phyloP scores from a whole-genome alignment of 2,113 vertebrate genomes.

The Sinocyclocheilus anophthalmus region DNA sequence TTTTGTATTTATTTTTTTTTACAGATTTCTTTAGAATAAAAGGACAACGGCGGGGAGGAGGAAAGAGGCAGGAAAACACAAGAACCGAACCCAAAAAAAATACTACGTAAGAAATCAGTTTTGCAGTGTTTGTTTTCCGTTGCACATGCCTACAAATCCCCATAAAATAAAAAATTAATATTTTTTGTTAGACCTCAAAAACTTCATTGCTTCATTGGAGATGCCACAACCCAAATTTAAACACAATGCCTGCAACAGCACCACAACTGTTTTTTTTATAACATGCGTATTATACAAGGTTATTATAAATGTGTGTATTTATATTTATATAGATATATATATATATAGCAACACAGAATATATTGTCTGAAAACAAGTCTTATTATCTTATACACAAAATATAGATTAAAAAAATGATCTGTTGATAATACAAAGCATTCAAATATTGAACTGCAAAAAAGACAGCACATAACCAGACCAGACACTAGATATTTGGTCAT shows the following conservation, averaged over 20 bases:
- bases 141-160: too few species aligned
- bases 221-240: not conserved
- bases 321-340: too few species aligned
- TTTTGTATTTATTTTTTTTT: too few species aligned
- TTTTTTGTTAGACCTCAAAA: too few species aligned
- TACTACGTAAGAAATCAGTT: not conserved
- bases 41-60: too few species aligned
- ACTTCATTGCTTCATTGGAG: not conserved
- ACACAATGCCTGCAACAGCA: not conserved
- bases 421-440: not conserved
- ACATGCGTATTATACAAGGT: not conserved
- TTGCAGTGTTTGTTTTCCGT: too few species aligned
- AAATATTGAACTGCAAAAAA: not conserved
- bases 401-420: not conserved
- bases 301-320: too few species aligned
- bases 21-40: too few species aligned
- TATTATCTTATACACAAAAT: not conserved
- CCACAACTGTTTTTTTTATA: not conserved
- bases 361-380: not conserved
- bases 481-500: not conserved
- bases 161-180: too few species aligned
- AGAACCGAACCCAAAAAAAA: too few species aligned
- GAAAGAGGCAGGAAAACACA: too few species aligned
- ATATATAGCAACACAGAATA: too few species aligned
- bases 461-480: not conserved